Evolutionary conservation across 2,888 invertebrate genomes (phyloP).

Genomic region (Sarcophaga carnaria): DNA sequence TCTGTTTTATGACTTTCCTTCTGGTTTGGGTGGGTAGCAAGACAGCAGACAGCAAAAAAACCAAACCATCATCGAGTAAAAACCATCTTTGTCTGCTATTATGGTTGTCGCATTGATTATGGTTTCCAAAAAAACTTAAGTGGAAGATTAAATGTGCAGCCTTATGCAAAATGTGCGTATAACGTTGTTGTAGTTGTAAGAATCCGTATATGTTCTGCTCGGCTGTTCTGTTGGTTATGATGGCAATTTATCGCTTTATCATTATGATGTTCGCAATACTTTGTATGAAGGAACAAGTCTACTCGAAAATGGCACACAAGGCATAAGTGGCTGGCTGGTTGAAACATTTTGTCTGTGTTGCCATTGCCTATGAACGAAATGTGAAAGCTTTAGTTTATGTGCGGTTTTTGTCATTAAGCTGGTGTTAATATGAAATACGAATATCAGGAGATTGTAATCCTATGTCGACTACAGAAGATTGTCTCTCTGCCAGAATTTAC

Average conservation of each 20-base stretch:
- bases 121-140: conserved; percentile 20
- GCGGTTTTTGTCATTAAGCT: conserved; percentile 16
- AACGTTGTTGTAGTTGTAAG: conserved; percentile 30
- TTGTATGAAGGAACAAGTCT: conserved; percentile 9
- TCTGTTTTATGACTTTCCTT: neutral
- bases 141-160: conserved; percentile 33
- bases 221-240: conserved; percentile 20
- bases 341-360: neutral
- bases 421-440: conserved; percentile 31
- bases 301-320: conserved; percentile 3
- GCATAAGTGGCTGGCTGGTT: neutral
- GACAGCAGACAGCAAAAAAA: neutral
- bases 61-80: neutral
- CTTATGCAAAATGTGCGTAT: conserved; percentile 48
- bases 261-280: conserved; percentile 13
- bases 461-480: too few species aligned
- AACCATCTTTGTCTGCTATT: conserved; percentile 22
- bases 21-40: conserved; percentile 18
- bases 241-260: conserved; percentile 55
- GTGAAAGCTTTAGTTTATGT: conserved; percentile 7
- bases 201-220: neutral
- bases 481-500: too few species aligned
- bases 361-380: conserved; percentile 4
- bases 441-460: neutral
- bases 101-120: conserved; percentile 41